Percentiles rank a stretch among this genome's conserved stretches.
Evolutionary conservation across 2,888 invertebrate genomes (phyloP).

Genomic region (Andrena hattorfiana): DNA sequence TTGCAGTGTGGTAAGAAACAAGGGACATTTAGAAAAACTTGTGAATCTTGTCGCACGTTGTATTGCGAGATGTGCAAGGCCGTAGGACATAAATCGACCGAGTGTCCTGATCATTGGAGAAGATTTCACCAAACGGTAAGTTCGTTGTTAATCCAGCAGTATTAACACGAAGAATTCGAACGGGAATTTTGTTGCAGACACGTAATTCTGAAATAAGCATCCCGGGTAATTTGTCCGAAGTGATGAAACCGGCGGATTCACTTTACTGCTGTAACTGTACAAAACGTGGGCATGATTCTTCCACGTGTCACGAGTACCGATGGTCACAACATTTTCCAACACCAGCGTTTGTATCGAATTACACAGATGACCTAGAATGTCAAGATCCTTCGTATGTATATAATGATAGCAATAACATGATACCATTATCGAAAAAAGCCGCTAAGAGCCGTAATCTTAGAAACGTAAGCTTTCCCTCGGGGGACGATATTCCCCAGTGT

Average conservation of each 20-base stretch:
- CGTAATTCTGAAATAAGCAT: slow-evolving; percentile 77
- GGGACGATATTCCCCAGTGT: neutral
- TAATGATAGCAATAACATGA: neutral
- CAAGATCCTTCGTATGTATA: neutral
- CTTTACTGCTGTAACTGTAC: slow-evolving; percentile 85
- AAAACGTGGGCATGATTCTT: slow-evolving; percentile 83
- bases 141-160: neutral
- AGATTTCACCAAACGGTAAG: slow-evolving; percentile 91
- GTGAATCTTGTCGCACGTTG: slow-evolving; percentile 86
- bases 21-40: slow-evolving; percentile 84
- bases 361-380: slow-evolving; percentile 68
- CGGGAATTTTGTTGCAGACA: slow-evolving; percentile 71
- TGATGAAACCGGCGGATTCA: slow-evolving; percentile 80
- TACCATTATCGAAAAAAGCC: neutral
- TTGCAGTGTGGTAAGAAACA: slow-evolving; percentile 88
- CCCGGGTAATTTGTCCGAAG: slow-evolving; percentile 68
- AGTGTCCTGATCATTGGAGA: slow-evolving; percentile 92
- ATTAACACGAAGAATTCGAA: neutral
- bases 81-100: slow-evolving; percentile 87
- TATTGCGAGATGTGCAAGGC: slow-evolving; percentile 88
- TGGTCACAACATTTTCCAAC: slow-evolving; percentile 81
- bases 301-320: slow-evolving; percentile 75
- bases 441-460: neutral
- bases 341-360: slow-evolving; percentile 76
- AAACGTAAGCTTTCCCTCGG: neutral